Percentiles rank a stretch among this genome's conserved stretches.
Evolutionary conservation across 1,140 invertebrate genomes (phyloP).

Genomic region (Rhynchophorus ferrugineus): DNA sequence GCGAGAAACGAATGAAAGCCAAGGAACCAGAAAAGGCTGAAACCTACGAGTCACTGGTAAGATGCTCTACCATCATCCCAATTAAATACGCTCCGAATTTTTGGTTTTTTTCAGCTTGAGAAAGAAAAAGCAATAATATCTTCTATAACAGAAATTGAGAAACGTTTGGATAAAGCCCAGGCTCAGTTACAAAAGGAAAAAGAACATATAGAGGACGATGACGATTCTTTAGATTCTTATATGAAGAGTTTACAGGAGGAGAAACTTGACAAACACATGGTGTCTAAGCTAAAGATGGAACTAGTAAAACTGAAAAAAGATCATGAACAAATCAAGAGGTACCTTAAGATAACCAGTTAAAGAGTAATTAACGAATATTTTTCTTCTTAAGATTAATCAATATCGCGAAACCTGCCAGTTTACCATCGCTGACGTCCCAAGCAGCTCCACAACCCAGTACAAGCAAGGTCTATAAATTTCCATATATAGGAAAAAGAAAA

Average conservation of each 20-base stretch:
- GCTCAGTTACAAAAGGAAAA: slow-evolving; percentile 20
- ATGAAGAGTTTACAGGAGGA: slow-evolving; percentile 55
- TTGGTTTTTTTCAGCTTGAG: slow-evolving; percentile 51
- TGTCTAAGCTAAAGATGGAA: slow-evolving; percentile 48
- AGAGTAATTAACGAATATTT: background rate
- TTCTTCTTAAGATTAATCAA: background rate
- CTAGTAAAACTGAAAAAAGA: slow-evolving; percentile 64
- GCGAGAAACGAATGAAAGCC: slow-evolving; percentile 68
- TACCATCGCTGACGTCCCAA: slow-evolving; percentile 40
- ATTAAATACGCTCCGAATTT: too few species aligned
- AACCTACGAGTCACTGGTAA: slow-evolving; percentile 76
- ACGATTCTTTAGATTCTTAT: slow-evolving; percentile 62
- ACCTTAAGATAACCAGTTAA: too few species aligned
- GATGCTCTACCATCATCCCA: too few species aligned
- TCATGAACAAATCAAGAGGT: slow-evolving; percentile 55
- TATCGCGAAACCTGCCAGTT: slow-evolving; percentile 71
- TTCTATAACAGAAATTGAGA: slow-evolving; percentile 54
- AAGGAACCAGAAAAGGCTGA: slow-evolving; percentile 53
- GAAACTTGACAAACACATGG: slow-evolving; percentile 44
- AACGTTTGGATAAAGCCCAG: slow-evolving; percentile 48
- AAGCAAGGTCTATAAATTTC: slow-evolving; percentile 20
- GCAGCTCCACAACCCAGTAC: background rate
- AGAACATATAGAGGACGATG: slow-evolving; percentile 44
- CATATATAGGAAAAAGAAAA: slow-evolving; percentile 36
- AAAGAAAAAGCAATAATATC: slow-evolving; percentile 55